These are phyloP conservation scores for Alethe diademata DNA, from an alignment of 2,113 vertebrate species.

Conservation along the genomic window DNA sequence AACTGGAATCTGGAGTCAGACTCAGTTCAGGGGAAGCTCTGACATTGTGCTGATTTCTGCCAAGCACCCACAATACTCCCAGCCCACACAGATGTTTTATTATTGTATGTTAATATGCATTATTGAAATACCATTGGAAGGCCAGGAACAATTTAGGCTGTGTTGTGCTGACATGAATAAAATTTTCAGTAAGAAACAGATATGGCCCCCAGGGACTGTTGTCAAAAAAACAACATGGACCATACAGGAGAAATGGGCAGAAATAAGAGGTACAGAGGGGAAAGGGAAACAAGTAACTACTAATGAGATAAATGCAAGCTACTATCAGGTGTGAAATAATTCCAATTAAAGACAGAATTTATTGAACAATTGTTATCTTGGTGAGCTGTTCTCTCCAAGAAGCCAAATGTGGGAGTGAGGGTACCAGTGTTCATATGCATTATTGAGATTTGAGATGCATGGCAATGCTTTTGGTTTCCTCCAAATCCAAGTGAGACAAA, in stretches of 20 bases:
- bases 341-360: neutral
- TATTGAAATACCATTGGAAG: neutral
- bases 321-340: neutral
- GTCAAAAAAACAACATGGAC: neutral
- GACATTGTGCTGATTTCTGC: neutral
- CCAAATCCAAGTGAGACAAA: neutral
- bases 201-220: neutral
- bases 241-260: neutral
- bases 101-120: neutral
- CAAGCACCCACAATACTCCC: neutral
- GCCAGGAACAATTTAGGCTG: neutral
- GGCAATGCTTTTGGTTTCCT: neutral
- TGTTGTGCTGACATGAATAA: neutral
- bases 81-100: neutral
- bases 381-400: neutral
- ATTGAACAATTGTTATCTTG: neutral
- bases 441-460: accelerated
- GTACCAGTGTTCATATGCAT: accelerated
- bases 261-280: neutral
- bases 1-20: neutral
- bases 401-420: accelerated
- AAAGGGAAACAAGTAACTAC: neutral
- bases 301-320: neutral
- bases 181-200: neutral
- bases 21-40: neutral